Base-by-base conservation (phyloP, 2,888 invertebrate genomes). In the Monochamus alternatus region DNA sequence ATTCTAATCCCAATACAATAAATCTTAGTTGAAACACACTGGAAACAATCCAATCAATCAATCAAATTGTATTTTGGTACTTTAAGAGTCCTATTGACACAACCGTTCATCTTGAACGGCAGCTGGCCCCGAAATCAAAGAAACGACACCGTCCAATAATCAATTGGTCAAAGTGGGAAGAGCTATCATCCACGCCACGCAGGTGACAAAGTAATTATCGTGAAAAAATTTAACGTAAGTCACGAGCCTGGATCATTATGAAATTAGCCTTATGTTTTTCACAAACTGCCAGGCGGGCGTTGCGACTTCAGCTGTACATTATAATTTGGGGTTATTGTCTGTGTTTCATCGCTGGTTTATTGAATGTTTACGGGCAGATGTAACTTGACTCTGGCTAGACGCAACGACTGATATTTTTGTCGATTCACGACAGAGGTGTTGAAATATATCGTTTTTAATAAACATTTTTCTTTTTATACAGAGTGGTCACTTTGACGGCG, bases 321-420 rank as follows among this genome's bases (percentile, higher is more conserved):
- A 67, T 74, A 68, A 63, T 74, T 74, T 68, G 32, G 58, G 67
- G 74, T 55, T 55, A 31, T 62, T 63, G 44, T 38, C 3, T 14
- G 55, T 63, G 68, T 68, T 74, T 68, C 74, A 68, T 68, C 68
- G 62, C 74, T 43, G 47, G 52, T 14, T 67, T 71, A 71, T 71
- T 74, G 74, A 74, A 64, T 60, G 63, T 74, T 74, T 68, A 55
- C 55, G 43, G 52, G 74, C 74, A 74, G 74, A 74, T 74, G 74
- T 55, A 47, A 44, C 32, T 9, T 58, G 65, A 32, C 52, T 32
- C 62, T 52, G 63, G 55, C 10, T 55, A 55, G 51, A 52, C 38
- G 44, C 63, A 51, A 47, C 31, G 0, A 44, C 30, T 62, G 47
- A 9, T 63, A 12, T 47, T 70, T 62, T 44, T 51, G 62, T n/a